Evolutionary conservation across 2,113 vertebrate species (phyloP).

Genomic region (Nettapus auritus): DNA sequence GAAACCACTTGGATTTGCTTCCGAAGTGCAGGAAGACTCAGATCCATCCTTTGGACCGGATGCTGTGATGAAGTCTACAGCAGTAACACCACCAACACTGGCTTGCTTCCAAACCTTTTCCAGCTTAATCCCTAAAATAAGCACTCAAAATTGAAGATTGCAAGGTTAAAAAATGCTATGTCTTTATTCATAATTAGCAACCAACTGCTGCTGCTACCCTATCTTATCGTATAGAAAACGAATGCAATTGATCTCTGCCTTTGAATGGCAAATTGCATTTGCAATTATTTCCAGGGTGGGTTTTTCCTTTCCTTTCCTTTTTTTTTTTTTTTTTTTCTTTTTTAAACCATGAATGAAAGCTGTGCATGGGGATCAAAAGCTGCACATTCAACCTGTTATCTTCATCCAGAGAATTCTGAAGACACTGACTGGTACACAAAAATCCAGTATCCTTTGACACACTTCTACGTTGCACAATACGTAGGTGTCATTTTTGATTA

Average conservation of each 20-base stretch:
- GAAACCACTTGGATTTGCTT: neutral
- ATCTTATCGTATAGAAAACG: neutral
- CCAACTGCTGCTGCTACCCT: neutral
- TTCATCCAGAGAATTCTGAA: neutral
- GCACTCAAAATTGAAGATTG: constrained; percentile 19
- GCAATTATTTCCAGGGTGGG: neutral
- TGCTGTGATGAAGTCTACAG: constrained; percentile 12
- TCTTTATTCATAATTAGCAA: constrained; percentile 12
- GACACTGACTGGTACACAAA: neutral
- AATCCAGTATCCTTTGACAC: neutral
- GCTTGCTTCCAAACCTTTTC: constrained; percentile 21
- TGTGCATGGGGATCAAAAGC: neutral
- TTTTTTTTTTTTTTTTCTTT: neutral
- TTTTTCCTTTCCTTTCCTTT: neutral
- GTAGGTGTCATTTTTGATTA: neutral
- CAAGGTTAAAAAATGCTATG: constrained; percentile 7
- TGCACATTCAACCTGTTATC: neutral
- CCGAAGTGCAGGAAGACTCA: neutral
- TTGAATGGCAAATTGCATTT: constrained; percentile 25
- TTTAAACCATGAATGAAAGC: neutral
- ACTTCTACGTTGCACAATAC: neutral
- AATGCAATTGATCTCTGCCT: constrained; percentile 20
- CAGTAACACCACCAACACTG: neutral
- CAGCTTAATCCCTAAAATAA: constrained; percentile 37
- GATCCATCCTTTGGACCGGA: neutral